Base-by-base conservation (phyloP, 2,113 vertebrate species). In the Thinocorus orbignyianus region DNA sequence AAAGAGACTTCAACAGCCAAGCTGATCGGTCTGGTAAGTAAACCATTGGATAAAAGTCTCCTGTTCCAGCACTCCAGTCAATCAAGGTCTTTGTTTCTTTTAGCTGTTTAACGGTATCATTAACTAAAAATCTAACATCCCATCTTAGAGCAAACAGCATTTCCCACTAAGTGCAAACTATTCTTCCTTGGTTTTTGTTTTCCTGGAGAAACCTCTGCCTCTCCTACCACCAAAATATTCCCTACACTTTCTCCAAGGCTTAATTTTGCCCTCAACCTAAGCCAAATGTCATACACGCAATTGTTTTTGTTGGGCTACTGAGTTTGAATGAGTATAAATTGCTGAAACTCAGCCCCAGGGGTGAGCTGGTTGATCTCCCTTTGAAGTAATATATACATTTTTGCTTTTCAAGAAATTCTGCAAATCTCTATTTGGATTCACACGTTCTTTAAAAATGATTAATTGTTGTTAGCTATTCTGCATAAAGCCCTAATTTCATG, bases 361-460 rank as follows among this genome's bases (percentile, higher is more conserved):
- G 70, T 70, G 18, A 90, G 73, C 14, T 71, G 33, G 22, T 66
- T 70, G 37, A 79, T 73, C 26, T 87, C 14, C 26, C 91, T 76
- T 76, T 54, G 31, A 19, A 64, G 31, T 10, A 41, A 54, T 37
- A 39, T 60, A 37, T 35, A 79, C 1, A 3, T 49, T 76, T 87
- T 72, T 88, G 69, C 87, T 94, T 91, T 94, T 93, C 90, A 93
- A 83, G 77, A 94, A 90, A 97, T 93, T 94, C 70, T 86, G 76
- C 81, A 91, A 86, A 79, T 48, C 14, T 86, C 54, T 83, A 33
- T 92, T 97, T 95, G 55, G 64, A 95, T 92, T 87, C 55, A 86
- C 5, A 57, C 37, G 84, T 96, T 91, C 92, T 90, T 97, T 88
- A 94, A 96, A 97, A 97, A 92, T 73, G 26, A 88, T 91, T 91